Evolutionary conservation across 2,113 vertebrate genomes (phyloP), one percentile per base, ranked within the genome.

Genomic region (Gallinago media): DNA sequence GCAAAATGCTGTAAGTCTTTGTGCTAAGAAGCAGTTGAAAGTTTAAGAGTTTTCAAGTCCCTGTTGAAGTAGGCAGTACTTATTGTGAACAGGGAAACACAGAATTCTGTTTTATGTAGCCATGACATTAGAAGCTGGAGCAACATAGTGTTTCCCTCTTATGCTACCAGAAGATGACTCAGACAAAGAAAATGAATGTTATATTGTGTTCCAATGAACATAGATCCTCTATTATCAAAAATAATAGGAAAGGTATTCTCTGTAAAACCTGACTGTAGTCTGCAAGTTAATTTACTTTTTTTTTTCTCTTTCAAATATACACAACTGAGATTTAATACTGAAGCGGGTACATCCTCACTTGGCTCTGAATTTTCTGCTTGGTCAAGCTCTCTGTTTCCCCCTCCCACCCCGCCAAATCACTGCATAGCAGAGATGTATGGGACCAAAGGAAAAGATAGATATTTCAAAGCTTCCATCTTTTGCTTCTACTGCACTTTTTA

Each of bases 371-470:
- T 91, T 84, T 84, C 80, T 84, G 8, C 31, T 72, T 85, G n/a
- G 15, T 62, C 15, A 62, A 63, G 19, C 2, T 63, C 21, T 68
- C 38, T 71, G 13, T 47, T 55, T 66, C 49, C 61, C 31, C 1
- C 15, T 8, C 2, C 4, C 4, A 49, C 31, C 1, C 15, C 8
- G 1, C 5, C 4, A 49, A 19, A 36, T 70, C 6, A 46, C 65
- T 71, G 40, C 11, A 17, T 19, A 65, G 11, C 23, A 85, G 44
- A 68, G 55, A 29, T 65, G 8, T 46, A 3, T 54, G 25, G 21
- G 16, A 71, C 29, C 5, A 63, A 72, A 92, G 54, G 17, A 59
- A 72, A 55, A 77, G 6, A 16, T 7, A 40, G 15, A 1, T 61
- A 38, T 32, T 82, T 36, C 5, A 58, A 31, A 71, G 2, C 5